These are phyloP conservation scores for Drosophila mercatorum DNA, from an alignment of 2,888 invertebrate genomes.

Conservation along the genomic window DNA sequence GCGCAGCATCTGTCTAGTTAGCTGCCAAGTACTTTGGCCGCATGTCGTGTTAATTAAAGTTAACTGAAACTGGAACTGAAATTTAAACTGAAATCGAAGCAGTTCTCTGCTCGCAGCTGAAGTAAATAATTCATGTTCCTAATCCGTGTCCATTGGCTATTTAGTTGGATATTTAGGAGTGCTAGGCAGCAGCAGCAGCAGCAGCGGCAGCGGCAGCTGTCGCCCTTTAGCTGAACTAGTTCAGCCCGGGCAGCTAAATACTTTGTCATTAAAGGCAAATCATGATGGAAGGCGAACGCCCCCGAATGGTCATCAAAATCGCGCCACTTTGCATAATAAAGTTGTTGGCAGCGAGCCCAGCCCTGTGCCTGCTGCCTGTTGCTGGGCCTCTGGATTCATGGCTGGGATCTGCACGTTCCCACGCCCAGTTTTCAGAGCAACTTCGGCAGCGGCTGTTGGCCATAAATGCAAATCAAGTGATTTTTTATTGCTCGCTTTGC, in stretches of 20 bases:
- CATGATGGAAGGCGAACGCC: constrained; percentile 60
- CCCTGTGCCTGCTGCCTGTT: not conserved
- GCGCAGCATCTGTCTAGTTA: constrained; percentile 5
- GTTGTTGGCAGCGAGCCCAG: constrained; percentile 38
- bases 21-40: constrained; percentile 8
- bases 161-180: constrained; percentile 38
- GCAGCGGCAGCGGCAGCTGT: not conserved
- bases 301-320: constrained; percentile 42
- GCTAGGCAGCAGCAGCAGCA: constrained; percentile 9
- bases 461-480: constrained; percentile 66
- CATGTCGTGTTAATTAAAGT: constrained; percentile 27
- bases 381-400: constrained; percentile 13
- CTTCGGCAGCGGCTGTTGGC: constrained; percentile 12
- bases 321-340: constrained; percentile 55
- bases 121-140: not conserved
- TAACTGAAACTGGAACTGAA: constrained; percentile 8
- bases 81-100: not conserved
- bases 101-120: not conserved
- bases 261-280: constrained; percentile 70
- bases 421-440: constrained; percentile 41
- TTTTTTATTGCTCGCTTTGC: constrained; percentile 59
- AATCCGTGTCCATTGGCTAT: not conserved
- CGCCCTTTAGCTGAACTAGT: constrained; percentile 29
- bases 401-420: constrained; percentile 41
- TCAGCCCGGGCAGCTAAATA: constrained; percentile 44